Base-by-base conservation (phyloP, 2,797 vertebrate genomes). In the Notolepis coatsorum region DNA sequence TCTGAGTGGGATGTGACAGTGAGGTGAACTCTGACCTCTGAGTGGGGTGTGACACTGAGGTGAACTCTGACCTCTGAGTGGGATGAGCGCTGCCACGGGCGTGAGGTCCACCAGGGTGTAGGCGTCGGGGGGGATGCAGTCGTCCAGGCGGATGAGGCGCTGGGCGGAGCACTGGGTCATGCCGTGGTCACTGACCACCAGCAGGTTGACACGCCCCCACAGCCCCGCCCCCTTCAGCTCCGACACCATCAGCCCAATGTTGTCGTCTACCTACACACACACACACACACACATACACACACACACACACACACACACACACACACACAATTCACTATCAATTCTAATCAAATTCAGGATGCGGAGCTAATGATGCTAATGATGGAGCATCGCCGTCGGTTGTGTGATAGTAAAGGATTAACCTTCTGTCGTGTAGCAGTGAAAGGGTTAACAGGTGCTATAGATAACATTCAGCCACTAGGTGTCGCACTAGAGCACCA, bases 121-220 rank as follows among this genome's bases (percentile, higher is more conserved):
- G 74, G 83, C 85, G 30, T 77, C 68, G 0, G 56, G 82, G 38
- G 79, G 62, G 1, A 98, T 75, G 82, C 98, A 99, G 0, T 5
- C 0, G 51, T 97, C 93, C 82, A 99, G 85, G 15, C 33, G 27
- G 58, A 99, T 98, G 68, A 96, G 56, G 64, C 88, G 94, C 0
- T 95, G 47, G 2, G 82, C 2, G 1, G 96, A 95, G 51, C 96
- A 98, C 79, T 98, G 94, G 13, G 92, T 70, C 97, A 99, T 99
- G 20, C 98, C 98, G 20, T 99, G 98, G 83, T 99, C 98, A 7
- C 98, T 99, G 33, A 96, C 97, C 59, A 99, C 84, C 1, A 99
- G 82, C 18, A 99, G 38, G 56, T 98, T 99, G 30, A 97, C 35
- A 20, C 47, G 87, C n/a, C 95, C 95, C 97, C 95, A 99, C 33